These are phyloP conservation scores for Chaenodraco wilsoni DNA, from an alignment of 2,797 vertebrate species.

Conservation along the genomic window DNA sequence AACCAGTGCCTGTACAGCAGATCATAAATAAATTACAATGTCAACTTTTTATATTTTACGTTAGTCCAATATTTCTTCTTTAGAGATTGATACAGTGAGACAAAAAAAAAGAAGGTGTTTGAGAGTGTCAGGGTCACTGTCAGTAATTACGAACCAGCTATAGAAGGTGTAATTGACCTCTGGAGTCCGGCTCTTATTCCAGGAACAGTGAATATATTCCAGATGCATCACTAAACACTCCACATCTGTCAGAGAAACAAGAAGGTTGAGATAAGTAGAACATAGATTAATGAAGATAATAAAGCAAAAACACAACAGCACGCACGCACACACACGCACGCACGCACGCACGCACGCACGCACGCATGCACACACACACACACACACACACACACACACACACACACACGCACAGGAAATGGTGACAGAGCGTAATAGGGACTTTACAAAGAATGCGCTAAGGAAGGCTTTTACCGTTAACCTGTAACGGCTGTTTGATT, in stretches of 20 bases:
- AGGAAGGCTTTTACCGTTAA: neutral
- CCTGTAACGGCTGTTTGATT: neutral
- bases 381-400: too few species aligned
- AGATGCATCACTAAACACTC: conserved; percentile 82
- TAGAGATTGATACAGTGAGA: neutral
- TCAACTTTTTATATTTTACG: neutral
- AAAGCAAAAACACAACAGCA: neutral
- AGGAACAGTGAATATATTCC: conserved; percentile 83
- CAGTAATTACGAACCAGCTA: conserved; percentile 77
- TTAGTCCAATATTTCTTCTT: neutral
- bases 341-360: too few species aligned
- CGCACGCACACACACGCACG: too few species aligned
- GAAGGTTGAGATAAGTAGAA: neutral
- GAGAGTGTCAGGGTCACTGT: neutral
- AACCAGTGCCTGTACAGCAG: neutral
- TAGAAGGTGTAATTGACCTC: conserved; percentile 83
- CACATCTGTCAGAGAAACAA: conserved; percentile 62
- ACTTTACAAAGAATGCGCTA: conserved; percentile 37
- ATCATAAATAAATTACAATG: neutral
- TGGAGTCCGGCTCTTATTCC: conserved; percentile 72
- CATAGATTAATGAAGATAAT: neutral
- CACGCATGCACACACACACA: too few species aligned
- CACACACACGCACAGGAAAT: conserved; percentile 24
- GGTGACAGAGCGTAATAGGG: conserved; percentile 29
- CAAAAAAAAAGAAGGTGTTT: neutral